phyloP scores from a whole-genome alignment of 2,113 vertebrate species.

The Chitala chitala region DNA sequence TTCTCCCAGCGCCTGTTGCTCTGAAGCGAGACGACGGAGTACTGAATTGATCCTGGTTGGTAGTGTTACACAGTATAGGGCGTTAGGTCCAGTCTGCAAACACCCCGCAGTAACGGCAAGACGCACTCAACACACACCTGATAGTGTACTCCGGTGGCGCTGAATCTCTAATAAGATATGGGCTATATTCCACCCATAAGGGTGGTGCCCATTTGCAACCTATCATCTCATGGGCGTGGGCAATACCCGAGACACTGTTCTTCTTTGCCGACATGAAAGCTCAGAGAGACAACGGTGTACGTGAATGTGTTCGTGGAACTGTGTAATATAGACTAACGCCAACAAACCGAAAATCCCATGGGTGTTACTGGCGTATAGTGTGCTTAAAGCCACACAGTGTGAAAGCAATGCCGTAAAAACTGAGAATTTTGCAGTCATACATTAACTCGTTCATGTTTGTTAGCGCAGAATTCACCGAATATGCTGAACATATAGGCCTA shows the following conservation, averaged over 20 bases:
- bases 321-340: too few relatives aligned
- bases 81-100: not conserved
- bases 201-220: conserved; percentile 22
- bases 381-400: too few relatives aligned
- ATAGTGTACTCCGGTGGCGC: not conserved
- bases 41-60: conserved; percentile 12
- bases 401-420: not conserved
- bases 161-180: conserved; percentile 23
- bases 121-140: not conserved
- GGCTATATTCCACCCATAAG: conserved; percentile 24
- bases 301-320: not conserved
- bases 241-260: not conserved
- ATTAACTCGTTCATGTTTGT: not conserved
- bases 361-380: too few relatives aligned
- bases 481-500: not conserved
- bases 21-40: conserved; percentile 9
- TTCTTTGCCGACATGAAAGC: not conserved
- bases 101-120: conserved; percentile 1
- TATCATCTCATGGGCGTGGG: conserved; percentile 21
- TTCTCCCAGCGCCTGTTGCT: conserved; percentile 34
- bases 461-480: not conserved
- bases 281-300: too few relatives aligned
- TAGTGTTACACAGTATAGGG: not conserved
- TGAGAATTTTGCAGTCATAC: not conserved
- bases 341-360: too few relatives aligned